Evolutionary conservation across 2,888 invertebrate species (phyloP), one percentile per base, ranked within the genome.

Genomic region (Baccha elongata): DNA sequence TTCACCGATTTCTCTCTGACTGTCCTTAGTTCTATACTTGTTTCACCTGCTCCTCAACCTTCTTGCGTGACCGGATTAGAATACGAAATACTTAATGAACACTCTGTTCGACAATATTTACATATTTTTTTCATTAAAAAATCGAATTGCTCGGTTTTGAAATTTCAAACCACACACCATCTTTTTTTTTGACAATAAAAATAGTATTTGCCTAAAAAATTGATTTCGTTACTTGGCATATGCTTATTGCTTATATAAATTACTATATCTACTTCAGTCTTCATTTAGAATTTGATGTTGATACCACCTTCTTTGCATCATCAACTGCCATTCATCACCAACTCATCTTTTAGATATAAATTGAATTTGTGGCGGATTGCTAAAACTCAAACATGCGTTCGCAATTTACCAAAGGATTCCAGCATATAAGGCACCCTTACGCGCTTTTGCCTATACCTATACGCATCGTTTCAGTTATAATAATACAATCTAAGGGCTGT

Each of bases 291-390:
- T 17, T 60, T 23, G 37, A 58, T 40, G 44, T 19, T 32, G 42
- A 60, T 44, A 44, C 37, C 42, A 37, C 42, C 29, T 60, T 44
- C 44, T 26, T 37, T 6, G 52, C 64, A 55, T 62, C 48, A 62
- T 60, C 42, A 26, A 19, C 52, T 44, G 48, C 58, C 15, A 65
- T 72, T 78, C 80, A 65, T 75, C 81, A 67, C 53, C 42, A 72
- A 58, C 68, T 78, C 78, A 68, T 83, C 72, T 55, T 55, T 68
- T 62, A 46, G 50, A 62, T 53, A 55, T 40, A 81, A 81, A 83
- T 83, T 83, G 78, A 83, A 83, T 83, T 83, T 83, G 83, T 68
- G 83, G 72, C 64, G 78, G 68, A 83, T 83, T 83, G 83, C 72
- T 68, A 73, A 83, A 83, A 68, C 68, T 78, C 83, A 83, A 83